phyloP scores from a whole-genome alignment of 2,888 invertebrate genomes.

The Melikaiella ostensackeni region DNA sequence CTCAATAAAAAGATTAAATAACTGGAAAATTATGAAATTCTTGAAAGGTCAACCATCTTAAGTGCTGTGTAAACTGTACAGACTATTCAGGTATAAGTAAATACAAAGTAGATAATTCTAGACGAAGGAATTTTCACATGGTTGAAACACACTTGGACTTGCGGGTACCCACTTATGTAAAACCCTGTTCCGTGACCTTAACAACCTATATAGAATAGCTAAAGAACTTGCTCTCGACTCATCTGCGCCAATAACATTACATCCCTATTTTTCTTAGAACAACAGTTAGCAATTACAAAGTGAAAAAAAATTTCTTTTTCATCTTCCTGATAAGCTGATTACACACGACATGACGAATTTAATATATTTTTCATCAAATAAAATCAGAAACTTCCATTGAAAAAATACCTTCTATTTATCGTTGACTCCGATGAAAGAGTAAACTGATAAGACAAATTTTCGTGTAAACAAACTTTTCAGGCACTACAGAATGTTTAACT shows the following conservation, averaged over 20 bases:
- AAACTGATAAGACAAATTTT: too few relatives aligned
- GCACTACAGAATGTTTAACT: too few relatives aligned
- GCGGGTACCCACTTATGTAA: slow-evolving; percentile 7
- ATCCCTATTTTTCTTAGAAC: not conserved
- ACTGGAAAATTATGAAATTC: not conserved
- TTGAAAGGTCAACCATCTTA: not conserved
- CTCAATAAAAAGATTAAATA: not conserved
- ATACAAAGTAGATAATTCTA: slow-evolving; percentile 8
- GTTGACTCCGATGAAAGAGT: too few relatives aligned
- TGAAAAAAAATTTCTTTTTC: not conserved
- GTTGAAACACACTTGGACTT: not conserved
- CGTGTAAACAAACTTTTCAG: too few relatives aligned
- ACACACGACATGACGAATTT: not conserved
- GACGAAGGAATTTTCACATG: slow-evolving; percentile 9
- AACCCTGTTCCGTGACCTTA: slow-evolving; percentile 33
- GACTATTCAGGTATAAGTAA: not conserved
- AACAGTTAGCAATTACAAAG: not conserved
- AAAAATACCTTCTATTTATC: too few relatives aligned
- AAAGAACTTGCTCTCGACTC: slow-evolving; percentile 18
- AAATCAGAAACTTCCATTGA: too few relatives aligned
- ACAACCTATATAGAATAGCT: slow-evolving; percentile 32
- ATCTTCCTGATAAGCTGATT: not conserved
- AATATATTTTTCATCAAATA: too few relatives aligned
- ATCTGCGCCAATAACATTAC: not conserved
- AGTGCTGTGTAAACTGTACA: not conserved